Percentiles rank a stretch among this genome's conserved stretches.
These are phyloP conservation scores for Frankliniella fusca DNA, from an alignment of 2,888 invertebrate species.

Conservation along the genomic window DNA sequence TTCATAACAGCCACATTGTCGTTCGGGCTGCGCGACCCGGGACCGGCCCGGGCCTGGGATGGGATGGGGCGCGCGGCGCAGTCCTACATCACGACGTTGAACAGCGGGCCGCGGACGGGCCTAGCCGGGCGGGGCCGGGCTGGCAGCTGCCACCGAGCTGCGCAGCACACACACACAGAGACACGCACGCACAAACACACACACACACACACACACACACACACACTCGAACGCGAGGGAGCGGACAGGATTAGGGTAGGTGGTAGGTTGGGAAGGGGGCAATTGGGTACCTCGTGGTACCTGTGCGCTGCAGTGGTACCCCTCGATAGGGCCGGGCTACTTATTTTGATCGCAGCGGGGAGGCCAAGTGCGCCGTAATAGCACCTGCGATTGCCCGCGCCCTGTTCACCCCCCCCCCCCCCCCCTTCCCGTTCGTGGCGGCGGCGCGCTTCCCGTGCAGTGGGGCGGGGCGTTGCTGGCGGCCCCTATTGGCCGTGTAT, in stretches of 20 bases:
- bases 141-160: no score
- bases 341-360: slow-evolving; percentile 24
- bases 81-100: neutral
- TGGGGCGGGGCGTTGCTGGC: neutral
- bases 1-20: neutral
- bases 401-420: neutral
- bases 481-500: neutral
- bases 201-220: no score
- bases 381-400: slow-evolving; percentile 22
- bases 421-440: neutral
- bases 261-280: neutral
- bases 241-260: no score
- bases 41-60: no score
- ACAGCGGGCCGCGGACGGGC: no score
- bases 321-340: neutral
- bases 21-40: no score
- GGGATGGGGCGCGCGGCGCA: no score
- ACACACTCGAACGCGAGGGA: no score
- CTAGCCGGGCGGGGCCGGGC: no score
- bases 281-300: neutral
- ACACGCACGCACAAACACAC: no score
- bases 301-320: neutral
- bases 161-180: no score
- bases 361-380: slow-evolving; percentile 9
- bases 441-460: neutral